Conservation (phyloP, 53 echinoderm and acorn worm genomes). For the Temnopleurus reevesii region DNA sequence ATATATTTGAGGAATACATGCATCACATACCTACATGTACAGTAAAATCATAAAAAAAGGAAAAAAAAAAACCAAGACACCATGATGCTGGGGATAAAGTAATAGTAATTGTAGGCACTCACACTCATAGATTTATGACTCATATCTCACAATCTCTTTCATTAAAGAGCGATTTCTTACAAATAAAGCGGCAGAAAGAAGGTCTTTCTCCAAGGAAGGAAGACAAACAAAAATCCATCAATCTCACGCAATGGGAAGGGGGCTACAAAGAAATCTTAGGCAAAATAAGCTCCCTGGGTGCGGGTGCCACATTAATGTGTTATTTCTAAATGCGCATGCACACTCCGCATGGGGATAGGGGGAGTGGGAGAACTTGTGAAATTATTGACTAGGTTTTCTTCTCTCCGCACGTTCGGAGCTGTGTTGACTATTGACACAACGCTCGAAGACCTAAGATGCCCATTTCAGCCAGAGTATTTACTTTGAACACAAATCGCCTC, state of each 20-base stretch:
- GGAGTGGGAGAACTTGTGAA: conserved; percentile 31
- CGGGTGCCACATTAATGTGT: conserved; percentile 40
- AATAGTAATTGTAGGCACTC: neutral
- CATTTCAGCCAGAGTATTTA: conserved; percentile 49
- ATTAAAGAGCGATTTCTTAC: neutral
- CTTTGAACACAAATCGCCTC: conserved; percentile 45
- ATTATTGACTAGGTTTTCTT: conserved; percentile 28
- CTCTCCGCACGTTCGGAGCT: conserved; percentile 8
- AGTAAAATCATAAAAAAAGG: too few relatives aligned
- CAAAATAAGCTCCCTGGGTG: neutral
- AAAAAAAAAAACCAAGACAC: too few relatives aligned
- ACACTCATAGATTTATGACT: conserved; percentile 15
- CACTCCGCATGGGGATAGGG: neutral
- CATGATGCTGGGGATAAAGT: too few relatives aligned
- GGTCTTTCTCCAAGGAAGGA: neutral
- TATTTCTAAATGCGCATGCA: conserved; percentile 45
- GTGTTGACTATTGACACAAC: conserved; percentile 33
- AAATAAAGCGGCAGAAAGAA: neutral
- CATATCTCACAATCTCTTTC: conserved; percentile 14
- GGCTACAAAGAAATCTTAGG: neutral
- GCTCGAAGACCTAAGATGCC: conserved; percentile 31
- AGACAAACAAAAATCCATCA: neutral
- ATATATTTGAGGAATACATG: too few relatives aligned
- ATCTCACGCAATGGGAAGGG: neutral
- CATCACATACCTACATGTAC: too few relatives aligned